Evolutionary conservation across 2,888 invertebrate genomes (phyloP), one percentile per base, ranked within the genome.

Genomic region (Volucella inanis): DNA sequence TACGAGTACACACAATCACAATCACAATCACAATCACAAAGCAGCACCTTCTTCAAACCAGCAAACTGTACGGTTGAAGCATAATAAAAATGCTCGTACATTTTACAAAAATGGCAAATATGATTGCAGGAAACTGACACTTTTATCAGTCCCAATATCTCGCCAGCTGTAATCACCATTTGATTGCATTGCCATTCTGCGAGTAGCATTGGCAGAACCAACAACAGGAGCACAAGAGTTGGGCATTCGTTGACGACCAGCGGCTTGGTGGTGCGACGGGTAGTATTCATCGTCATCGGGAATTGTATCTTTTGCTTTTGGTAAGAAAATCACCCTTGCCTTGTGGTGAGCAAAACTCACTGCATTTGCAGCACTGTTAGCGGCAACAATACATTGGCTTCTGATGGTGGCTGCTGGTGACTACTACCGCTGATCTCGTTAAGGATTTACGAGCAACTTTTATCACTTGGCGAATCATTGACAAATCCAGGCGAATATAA

Each of bases 401-500:
- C 15, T 22, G 18, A 39, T 43, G 57, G 18, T 38, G 31, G 14
- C 49, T 57, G 45, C 15, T 31, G 22, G 14, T 18, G 8, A 22
- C 45, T n/a, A 50, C 38, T 76, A 71, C 77, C 41, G 81, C 72
- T 87, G 87, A 81, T 80, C 82, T 76, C 74, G 75, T 76, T 83
- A 83, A 80, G 87, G 91, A 91, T 91, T 91, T 91, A 92, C 92
- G 91, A 91, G 91, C 90, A 90, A 91, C 89, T 91, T 91, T 91
- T 91, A 91, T 91, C 91, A 91, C 92, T 91, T 90, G 90, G 89
- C 90, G 89, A 90, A 91, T 91, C 91, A 90, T 89, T 91, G 91
- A 92, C 92, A 91, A 92, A 92, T 91, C 91, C 91, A 89, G 89
- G 85, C 81, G 85, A 85, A 64, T 81, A 81, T 85, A 85, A 85